phyloP scores from a whole-genome alignment of 2,888 invertebrate species.

The Galeruca laticollis region DNA sequence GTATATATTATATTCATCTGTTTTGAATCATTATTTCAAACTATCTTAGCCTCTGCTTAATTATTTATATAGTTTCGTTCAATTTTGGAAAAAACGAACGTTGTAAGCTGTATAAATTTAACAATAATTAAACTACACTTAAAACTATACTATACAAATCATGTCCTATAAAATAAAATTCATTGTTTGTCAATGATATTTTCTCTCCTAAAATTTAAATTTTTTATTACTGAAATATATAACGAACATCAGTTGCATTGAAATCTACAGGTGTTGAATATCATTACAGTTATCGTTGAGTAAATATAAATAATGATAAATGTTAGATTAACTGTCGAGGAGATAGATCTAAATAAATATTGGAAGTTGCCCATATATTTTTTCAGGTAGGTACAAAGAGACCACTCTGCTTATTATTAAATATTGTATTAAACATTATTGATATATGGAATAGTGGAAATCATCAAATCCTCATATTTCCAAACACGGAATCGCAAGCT shows the following conservation, averaged over 20 bases:
- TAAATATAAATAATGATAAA: constrained; percentile 16
- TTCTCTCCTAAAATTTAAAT: not conserved
- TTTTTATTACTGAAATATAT: not conserved
- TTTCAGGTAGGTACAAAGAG: not conserved
- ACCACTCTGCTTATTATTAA: not conserved
- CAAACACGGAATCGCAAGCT: no score
- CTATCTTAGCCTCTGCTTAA: no score
- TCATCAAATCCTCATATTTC: no score
- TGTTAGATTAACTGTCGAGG: not conserved
- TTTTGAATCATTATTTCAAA: no score
- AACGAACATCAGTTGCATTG: not conserved
- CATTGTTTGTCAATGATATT: no score
- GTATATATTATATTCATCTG: no score
- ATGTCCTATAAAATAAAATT: no score
- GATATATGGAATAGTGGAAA: not conserved
- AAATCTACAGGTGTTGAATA: constrained; percentile 6
- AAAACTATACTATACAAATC: no score
- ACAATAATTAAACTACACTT: no score
- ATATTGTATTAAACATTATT: not conserved
- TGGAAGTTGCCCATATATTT: constrained; percentile 2
- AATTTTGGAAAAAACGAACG: no score
- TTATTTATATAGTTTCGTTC: no score
- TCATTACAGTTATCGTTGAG: not conserved
- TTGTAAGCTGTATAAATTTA: no score
- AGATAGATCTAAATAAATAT: constrained; percentile 6